These are phyloP conservation scores for Autographa gamma DNA, from an alignment of 2,888 invertebrate species.

Conservation along the genomic window DNA sequence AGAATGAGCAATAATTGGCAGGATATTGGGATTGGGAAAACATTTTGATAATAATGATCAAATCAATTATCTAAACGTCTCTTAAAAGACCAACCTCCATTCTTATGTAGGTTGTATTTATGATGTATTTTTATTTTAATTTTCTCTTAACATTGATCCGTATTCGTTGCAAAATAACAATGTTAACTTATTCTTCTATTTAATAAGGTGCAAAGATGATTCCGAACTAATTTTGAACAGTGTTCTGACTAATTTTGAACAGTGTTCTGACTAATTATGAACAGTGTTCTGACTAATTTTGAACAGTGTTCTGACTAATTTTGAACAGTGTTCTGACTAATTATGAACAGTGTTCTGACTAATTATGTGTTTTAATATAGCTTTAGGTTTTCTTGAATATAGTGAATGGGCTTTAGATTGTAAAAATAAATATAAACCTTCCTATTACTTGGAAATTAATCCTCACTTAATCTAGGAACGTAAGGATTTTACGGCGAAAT, in stretches of 20 bases:
- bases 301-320: no score
- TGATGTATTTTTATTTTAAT: neutral
- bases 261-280: no score
- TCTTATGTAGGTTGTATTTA: neutral
- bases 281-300: no score
- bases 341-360: no score
- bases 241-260: no score
- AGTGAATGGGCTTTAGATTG: no score
- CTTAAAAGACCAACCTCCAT: neutral
- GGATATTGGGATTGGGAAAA: slow-evolving; percentile 3
- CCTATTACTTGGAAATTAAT: neutral
- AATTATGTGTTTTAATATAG: no score
- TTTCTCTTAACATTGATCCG: neutral
- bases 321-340: no score
- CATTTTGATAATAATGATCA: neutral
- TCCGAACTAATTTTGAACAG: neutral
- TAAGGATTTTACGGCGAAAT: slow-evolving; percentile 7
- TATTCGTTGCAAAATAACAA: neutral
- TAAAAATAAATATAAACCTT: neutral
- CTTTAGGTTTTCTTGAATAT: no score
- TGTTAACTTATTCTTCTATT: neutral
- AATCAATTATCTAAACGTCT: neutral
- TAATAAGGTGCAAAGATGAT: neutral
- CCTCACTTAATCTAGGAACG: neutral
- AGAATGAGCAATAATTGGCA: slow-evolving; percentile 45